Conservation (phyloP, 2,113 vertebrate genomes). For the Cyanoderma ruficeps region DNA sequence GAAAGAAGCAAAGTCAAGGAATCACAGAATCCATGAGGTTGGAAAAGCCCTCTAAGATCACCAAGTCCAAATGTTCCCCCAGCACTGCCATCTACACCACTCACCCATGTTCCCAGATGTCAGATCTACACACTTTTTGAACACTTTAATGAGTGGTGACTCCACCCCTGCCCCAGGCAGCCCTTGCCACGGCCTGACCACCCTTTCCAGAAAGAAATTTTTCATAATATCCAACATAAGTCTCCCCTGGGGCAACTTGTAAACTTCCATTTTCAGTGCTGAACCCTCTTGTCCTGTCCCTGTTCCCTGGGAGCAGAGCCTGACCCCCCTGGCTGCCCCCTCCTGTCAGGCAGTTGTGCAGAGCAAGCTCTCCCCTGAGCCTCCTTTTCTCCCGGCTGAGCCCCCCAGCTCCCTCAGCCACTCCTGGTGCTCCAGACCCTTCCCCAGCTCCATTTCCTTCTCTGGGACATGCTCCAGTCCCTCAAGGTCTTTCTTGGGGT, state of each 20-base stretch:
- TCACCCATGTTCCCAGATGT: not conserved
- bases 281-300: not conserved
- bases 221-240: not conserved
- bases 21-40: not conserved
- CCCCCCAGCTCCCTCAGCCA: not conserved
- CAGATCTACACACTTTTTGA: not conserved
- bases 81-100: not conserved
- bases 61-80: not conserved
- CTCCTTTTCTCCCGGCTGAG: not conserved
- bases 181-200: not conserved
- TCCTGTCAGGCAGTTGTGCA: not conserved
- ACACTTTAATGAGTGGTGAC: not conserved
- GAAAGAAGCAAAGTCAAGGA: not conserved
- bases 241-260: not conserved
- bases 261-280: not conserved
- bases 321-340: fast-evolving
- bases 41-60: not conserved
- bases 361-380: not conserved
- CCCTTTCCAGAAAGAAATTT: not conserved
- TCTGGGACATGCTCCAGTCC: not conserved
- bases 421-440: not conserved
- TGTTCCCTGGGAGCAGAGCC: not conserved
- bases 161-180: not conserved
- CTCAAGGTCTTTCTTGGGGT: not conserved
- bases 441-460: not conserved